These are phyloP conservation scores for Leptodactylus fuscus DNA, from an alignment of 2,113 vertebrate genomes.

Conservation along the genomic window DNA sequence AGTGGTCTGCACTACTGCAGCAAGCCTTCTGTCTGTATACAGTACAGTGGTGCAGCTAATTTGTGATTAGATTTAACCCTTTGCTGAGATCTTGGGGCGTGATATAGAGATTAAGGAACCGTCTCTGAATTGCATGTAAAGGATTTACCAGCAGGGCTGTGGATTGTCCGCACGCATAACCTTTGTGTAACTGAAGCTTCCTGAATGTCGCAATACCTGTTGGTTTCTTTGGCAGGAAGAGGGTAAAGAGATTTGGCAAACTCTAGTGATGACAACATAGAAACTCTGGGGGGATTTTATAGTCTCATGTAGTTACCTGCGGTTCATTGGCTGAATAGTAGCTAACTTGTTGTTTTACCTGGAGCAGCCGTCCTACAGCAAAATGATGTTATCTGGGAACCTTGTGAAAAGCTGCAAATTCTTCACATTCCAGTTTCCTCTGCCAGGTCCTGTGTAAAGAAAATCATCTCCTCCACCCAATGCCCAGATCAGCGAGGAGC, in stretches of 20 bases:
- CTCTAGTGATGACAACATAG: constrained; percentile 2
- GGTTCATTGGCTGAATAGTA: background rate
- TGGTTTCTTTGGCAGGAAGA: constrained; percentile 7
- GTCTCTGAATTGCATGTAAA: too few relatives aligned
- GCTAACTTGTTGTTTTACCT: background rate
- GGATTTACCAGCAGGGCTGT: too few relatives aligned
- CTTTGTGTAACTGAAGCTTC: constrained; percentile 9
- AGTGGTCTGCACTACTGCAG: background rate
- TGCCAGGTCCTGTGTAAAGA: background rate
- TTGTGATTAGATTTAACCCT: background rate
- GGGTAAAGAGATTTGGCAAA: constrained; percentile 21
- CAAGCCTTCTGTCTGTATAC: background rate
- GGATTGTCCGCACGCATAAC: background rate
- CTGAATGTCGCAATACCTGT: constrained; percentile 21
- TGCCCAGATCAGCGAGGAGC: background rate
- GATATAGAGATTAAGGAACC: too few relatives aligned
- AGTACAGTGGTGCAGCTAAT: too few relatives aligned
- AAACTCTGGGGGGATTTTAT: background rate
- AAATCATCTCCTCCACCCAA: background rate
- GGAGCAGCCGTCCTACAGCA: background rate
- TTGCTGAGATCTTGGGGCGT: background rate
- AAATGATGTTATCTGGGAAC: constrained; percentile 27
- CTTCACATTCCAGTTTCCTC: constrained; percentile 17
- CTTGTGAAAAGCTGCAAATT: constrained; percentile 37
- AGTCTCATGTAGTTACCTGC: background rate